These are phyloP conservation scores for Halichoeres trimaculatus DNA, from an alignment of 2,113 vertebrate species.

Conservation along the genomic window DNA sequence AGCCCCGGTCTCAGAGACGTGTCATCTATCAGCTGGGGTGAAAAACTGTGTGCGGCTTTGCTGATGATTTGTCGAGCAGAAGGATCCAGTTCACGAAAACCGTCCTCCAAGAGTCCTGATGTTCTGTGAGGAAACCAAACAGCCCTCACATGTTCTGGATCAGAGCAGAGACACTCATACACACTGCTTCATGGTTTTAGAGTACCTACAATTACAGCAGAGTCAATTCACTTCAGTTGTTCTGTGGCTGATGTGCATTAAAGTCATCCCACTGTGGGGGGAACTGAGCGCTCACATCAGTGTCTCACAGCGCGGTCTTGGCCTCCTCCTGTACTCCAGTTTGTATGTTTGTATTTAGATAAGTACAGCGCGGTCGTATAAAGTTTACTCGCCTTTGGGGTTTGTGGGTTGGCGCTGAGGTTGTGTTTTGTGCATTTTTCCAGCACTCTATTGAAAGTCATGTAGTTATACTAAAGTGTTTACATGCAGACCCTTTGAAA, in stretches of 20 bases:
- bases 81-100: constrained; percentile 45
- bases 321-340: constrained; percentile 7
- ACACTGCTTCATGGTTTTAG: constrained; percentile 13
- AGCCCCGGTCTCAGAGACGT: constrained; percentile 55
- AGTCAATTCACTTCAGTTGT: constrained; percentile 22
- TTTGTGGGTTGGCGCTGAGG: constrained; percentile 23
- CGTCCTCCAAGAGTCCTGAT: constrained; percentile 17
- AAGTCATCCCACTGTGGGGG: constrained; percentile 2
- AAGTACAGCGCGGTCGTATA: neutral
- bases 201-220: constrained; percentile 27
- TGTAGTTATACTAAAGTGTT: neutral
- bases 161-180: constrained; percentile 28
- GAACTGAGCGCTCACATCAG: constrained; percentile 19
- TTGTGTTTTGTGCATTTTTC: constrained; percentile 14
- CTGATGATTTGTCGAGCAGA: constrained; percentile 58
- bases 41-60: constrained; percentile 52
- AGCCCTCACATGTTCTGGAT: constrained; percentile 44
- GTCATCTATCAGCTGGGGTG: constrained; percentile 56
- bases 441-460: neutral
- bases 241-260: neutral
- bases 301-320: constrained; percentile 21
- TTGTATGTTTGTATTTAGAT: constrained; percentile 6
- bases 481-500: constrained; percentile 17
- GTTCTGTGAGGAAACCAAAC: constrained; percentile 20
- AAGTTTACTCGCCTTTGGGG: neutral